phyloP scores from a whole-genome alignment of 2,113 vertebrate species.

The Ardeotis arabs region DNA sequence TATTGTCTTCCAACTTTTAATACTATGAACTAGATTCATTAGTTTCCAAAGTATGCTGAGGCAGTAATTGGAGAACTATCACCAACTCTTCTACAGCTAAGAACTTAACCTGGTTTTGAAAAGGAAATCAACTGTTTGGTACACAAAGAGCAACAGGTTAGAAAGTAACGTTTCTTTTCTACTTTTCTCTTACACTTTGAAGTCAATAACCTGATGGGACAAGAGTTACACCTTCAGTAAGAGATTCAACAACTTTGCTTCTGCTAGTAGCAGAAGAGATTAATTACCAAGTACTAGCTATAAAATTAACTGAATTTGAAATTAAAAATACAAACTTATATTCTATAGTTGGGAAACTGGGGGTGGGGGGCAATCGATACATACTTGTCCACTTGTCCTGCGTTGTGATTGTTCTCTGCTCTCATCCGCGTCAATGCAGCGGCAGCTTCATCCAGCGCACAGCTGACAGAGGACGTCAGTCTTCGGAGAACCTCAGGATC shows the following conservation, averaged over 20 bases:
- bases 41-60: not conserved
- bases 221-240: not conserved
- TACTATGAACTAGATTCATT: not conserved
- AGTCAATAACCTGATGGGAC: not conserved
- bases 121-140: not conserved
- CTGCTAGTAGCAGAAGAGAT: not conserved
- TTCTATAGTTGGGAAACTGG: fast-evolving
- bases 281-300: not conserved
- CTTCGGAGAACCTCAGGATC: slow-evolving; percentile 97
- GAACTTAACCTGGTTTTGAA: not conserved
- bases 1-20: not conserved
- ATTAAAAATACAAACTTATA: not conserved
- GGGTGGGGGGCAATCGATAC: slow-evolving; percentile 56
- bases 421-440: slow-evolving; percentile 97
- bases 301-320: not conserved
- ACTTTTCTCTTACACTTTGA: not conserved
- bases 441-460: slow-evolving; percentile 96
- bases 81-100: not conserved
- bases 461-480: slow-evolving; percentile 97
- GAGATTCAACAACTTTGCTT: not conserved
- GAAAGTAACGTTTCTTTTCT: not conserved
- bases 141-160: not conserved
- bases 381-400: slow-evolving; percentile 98
- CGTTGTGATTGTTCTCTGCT: slow-evolving; percentile 94
- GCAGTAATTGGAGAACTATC: not conserved